phyloP scores from a whole-genome alignment of 2,113 vertebrate species.

The Hippolais icterina region DNA sequence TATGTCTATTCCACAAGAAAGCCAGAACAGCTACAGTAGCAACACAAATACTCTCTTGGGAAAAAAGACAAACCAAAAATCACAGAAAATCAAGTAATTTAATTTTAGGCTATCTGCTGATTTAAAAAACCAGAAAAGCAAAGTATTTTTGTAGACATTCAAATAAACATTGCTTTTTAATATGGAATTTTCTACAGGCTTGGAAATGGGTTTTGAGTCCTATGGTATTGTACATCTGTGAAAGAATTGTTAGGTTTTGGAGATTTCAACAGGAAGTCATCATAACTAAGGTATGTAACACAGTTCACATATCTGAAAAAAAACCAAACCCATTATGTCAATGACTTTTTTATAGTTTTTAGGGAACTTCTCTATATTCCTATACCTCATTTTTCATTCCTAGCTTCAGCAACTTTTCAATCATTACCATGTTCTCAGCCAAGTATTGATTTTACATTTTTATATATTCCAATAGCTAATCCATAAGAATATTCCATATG shows the following conservation, averaged over 20 bases:
- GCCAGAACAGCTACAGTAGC: not conserved
- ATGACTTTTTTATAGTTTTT: conserved; percentile 40
- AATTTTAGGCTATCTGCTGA: not conserved
- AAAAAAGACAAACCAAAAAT: not conserved
- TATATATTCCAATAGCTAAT: not conserved
- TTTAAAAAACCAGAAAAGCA: not conserved
- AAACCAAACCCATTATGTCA: not conserved
- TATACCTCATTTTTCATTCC: conserved; percentile 27
- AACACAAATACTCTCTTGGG: conserved; percentile 10
- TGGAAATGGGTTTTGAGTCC: conserved; percentile 83
- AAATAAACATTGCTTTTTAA: not conserved
- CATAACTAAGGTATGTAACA: conserved; percentile 76
- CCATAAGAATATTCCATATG: not conserved
- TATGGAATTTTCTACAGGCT: conserved; percentile 63
- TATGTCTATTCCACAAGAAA: conserved; percentile 4
- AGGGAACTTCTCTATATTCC: conserved; percentile 26
- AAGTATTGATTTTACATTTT: conserved; percentile 6
- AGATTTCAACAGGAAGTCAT: conserved; percentile 76
- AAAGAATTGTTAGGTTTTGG: conserved; percentile 76
- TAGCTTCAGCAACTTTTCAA: conserved; percentile 45
- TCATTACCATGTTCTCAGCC: not conserved
- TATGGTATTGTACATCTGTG: conserved; percentile 70
- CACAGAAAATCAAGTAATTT: not conserved
- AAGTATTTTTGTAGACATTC: not conserved
- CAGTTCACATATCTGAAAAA: not conserved